Percentiles rank a stretch among this genome's conserved stretches.
Conservation (phyloP, 2,113 vertebrate genomes). For the Chionodraco myersi region DNA sequence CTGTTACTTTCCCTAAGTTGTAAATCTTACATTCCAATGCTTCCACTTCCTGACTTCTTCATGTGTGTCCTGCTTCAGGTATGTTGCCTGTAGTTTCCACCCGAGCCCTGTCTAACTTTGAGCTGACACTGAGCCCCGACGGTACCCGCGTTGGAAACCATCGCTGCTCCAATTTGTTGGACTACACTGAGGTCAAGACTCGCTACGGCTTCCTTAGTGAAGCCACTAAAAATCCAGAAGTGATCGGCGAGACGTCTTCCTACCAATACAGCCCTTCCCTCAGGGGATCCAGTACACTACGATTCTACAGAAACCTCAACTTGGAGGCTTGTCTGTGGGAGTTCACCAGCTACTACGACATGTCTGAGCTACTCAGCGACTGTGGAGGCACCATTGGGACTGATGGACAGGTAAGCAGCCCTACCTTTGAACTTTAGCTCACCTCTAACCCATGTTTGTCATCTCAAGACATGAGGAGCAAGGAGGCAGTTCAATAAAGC, state of each 20-base stretch:
- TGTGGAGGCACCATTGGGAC: slow-evolving; percentile 87
- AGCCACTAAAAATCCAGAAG: slow-evolving; percentile 85
- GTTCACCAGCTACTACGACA: slow-evolving; percentile 94
- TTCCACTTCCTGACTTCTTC: neutral
- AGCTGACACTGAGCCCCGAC: slow-evolving; percentile 93
- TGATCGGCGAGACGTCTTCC: slow-evolving; percentile 88
- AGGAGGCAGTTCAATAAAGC: slow-evolving; percentile 20
- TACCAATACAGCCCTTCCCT: slow-evolving; percentile 90
- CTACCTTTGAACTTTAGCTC: slow-evolving; percentile 38
- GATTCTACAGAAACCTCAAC: slow-evolving; percentile 94
- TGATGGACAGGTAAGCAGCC: slow-evolving; percentile 89
- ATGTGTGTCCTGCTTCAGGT: slow-evolving; percentile 76
- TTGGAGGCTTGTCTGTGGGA: slow-evolving; percentile 96
- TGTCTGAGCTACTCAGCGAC: slow-evolving; percentile 94
- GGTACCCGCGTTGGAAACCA: slow-evolving; percentile 94
- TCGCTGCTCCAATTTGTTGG: slow-evolving; percentile 94
- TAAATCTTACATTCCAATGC: neutral
- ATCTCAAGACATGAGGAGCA: slow-evolving; percentile 25
- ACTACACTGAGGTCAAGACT: slow-evolving; percentile 91
- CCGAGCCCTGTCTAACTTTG: slow-evolving; percentile 92
- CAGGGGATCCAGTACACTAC: slow-evolving; percentile 86
- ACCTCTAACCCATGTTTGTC: slow-evolving; percentile 60
- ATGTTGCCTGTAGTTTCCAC: slow-evolving; percentile 95
- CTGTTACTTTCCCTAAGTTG: neutral
- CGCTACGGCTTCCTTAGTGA: slow-evolving; percentile 91